Percentiles rank a stretch among this genome's conserved stretches.
Conservation (phyloP, 2,888 invertebrate species). For the Lampropteryx suffumata region DNA sequence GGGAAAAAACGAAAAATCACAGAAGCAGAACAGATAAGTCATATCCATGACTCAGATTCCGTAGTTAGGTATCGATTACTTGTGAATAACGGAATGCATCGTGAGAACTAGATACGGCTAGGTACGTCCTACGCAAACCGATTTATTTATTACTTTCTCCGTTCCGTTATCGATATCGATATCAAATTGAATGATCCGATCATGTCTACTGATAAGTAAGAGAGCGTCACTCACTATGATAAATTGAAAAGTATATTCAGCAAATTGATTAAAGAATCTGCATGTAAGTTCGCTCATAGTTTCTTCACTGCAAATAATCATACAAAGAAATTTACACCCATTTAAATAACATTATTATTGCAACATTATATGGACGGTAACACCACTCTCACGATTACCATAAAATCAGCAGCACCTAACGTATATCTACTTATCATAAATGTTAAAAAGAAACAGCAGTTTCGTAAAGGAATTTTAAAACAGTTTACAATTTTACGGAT, state of each 20-base stretch:
- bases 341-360: constrained; percentile 2
- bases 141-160: constrained; percentile 60
- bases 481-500: not conserved
- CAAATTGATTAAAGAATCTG: constrained; percentile 10
- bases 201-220: constrained; percentile 23
- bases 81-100: constrained; percentile 17
- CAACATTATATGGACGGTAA: not conserved
- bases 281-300: not conserved
- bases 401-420: constrained; percentile 1
- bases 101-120: constrained; percentile 32
- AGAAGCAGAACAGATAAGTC: constrained; percentile 20
- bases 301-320: not conserved
- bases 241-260: constrained; percentile 12
- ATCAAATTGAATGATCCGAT: constrained; percentile 47
- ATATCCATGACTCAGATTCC: constrained; percentile 20
- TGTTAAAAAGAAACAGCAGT: constrained; percentile 1
- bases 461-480: not conserved
- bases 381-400: constrained; percentile 6
- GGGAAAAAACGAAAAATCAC: constrained; percentile 5
- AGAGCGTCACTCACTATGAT: constrained; percentile 6
- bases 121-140: constrained; percentile 31
- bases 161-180: constrained; percentile 41
- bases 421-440: no score
- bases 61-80: constrained; percentile 16
- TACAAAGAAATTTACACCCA: not conserved